phyloP scores from a whole-genome alignment of 2,888 invertebrate genomes.

The Agonopterix arenella region DNA sequence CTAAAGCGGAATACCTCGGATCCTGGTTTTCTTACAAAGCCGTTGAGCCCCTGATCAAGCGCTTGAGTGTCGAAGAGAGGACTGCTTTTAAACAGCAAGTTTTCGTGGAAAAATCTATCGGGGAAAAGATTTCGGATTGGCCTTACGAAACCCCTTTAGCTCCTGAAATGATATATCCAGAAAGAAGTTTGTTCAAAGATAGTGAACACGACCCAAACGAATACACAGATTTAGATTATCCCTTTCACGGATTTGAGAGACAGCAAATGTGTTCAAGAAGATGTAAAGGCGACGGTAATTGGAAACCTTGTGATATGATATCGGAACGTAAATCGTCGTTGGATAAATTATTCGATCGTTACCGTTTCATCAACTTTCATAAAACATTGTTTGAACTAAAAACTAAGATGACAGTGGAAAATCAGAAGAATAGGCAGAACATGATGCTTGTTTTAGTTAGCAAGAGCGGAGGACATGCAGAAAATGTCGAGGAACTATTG shows the following conservation, averaged over 20 bases:
- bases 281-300: background rate
- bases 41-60: constrained; percentile 24
- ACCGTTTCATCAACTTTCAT: constrained; percentile 40
- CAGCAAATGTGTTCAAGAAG: background rate
- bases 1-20: constrained; percentile 17
- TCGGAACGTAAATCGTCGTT: constrained; percentile 21
- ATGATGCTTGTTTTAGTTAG: constrained; percentile 55
- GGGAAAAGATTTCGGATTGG: constrained; percentile 19
- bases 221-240: background rate
- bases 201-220: background rate
- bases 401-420: constrained; percentile 34
- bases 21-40: constrained; percentile 19
- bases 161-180: constrained; percentile 5
- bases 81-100: constrained; percentile 21
- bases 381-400: constrained; percentile 37
- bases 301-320: background rate
- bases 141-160: constrained; percentile 24
- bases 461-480: constrained; percentile 42
- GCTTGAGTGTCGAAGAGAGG: constrained; percentile 18
- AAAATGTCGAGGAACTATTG: constrained; percentile 33
- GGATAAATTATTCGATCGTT: constrained; percentile 43
- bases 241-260: background rate
- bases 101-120: constrained; percentile 26
- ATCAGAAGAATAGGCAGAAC: constrained; percentile 37
- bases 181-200: constrained; percentile 20